These are phyloP conservation scores for Centrocercus urophasianus DNA, from an alignment of 2,113 vertebrate genomes.

Conservation along the genomic window DNA sequence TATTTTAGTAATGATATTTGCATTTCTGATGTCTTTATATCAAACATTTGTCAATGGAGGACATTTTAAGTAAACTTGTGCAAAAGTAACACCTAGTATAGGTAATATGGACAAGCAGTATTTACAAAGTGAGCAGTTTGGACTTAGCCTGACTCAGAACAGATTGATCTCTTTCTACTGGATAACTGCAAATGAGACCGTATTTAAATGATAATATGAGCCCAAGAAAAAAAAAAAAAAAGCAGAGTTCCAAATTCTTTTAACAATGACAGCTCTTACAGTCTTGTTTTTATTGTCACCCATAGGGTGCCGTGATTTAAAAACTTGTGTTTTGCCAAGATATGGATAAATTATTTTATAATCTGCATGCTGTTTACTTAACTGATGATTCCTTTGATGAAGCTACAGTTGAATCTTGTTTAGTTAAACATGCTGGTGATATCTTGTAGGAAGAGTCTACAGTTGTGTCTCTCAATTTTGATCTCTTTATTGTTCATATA, in stretches of 20 bases:
- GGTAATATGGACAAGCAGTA: neutral
- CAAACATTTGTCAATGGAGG: conserved; percentile 8
- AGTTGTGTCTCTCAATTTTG: neutral
- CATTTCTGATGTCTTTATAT: neutral
- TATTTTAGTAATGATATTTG: neutral
- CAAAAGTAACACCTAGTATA: neutral
- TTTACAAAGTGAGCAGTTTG: conserved; percentile 16
- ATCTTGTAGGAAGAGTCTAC: neutral
- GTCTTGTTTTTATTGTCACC: neutral
- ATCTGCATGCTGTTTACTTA: conserved; percentile 5
- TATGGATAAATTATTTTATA: conserved; percentile 16
- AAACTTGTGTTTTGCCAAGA: neutral
- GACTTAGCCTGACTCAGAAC: neutral
- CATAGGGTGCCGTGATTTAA: neutral
- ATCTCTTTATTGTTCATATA: neutral
- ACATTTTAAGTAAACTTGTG: neutral
- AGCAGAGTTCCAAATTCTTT: neutral
- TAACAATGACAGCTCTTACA: conserved; percentile 2
- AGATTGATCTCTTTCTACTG: conserved; percentile 28
- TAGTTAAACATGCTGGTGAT: neutral
- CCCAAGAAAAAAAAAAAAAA: neutral
- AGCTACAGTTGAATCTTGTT: neutral
- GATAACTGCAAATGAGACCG: conserved; percentile 8
- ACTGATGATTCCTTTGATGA: neutral
- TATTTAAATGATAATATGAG: neutral